These are phyloP conservation scores for Zaprionus bogoriensis DNA, from an alignment of 2,888 invertebrate genomes.

Conservation along the genomic window DNA sequence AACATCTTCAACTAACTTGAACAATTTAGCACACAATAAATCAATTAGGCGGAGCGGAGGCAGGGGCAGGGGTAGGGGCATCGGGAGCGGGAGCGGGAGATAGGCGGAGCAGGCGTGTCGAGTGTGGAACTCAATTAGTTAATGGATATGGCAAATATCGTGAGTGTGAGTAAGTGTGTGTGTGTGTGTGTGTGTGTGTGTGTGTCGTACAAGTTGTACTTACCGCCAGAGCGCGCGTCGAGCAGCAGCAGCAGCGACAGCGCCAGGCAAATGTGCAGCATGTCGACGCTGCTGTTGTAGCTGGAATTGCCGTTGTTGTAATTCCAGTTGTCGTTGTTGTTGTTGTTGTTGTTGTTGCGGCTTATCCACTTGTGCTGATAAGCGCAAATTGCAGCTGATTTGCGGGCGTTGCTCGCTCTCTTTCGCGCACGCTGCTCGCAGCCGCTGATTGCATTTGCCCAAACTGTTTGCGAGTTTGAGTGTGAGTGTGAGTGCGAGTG, in stretches of 20 bases:
- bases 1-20: conserved; percentile 12
- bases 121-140: conserved; percentile 49
- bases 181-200: neutral
- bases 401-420: no score
- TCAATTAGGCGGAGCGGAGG: conserved; percentile 27
- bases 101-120: neutral
- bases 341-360: conserved; percentile 9
- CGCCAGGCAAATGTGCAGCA: conserved; percentile 35
- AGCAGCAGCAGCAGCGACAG: conserved; percentile 32
- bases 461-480: no score
- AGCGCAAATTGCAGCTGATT: neutral
- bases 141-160: conserved; percentile 44
- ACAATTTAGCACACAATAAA: conserved; percentile 44
- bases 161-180: no score
- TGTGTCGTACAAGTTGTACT: conserved; percentile 5
- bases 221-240: conserved; percentile 38
- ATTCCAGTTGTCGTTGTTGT: conserved; percentile 2
- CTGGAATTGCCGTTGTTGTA: neutral
- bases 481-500: neutral
- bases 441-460: neutral
- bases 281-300: conserved; percentile 16
- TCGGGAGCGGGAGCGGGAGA: neutral
- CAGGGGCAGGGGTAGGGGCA: neutral
- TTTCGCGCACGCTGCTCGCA: no score
- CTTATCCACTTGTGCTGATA: conserved; percentile 18